Evolutionary conservation across 2,888 invertebrate genomes (phyloP).

Genomic region (Lasioglossum marginatum): DNA sequence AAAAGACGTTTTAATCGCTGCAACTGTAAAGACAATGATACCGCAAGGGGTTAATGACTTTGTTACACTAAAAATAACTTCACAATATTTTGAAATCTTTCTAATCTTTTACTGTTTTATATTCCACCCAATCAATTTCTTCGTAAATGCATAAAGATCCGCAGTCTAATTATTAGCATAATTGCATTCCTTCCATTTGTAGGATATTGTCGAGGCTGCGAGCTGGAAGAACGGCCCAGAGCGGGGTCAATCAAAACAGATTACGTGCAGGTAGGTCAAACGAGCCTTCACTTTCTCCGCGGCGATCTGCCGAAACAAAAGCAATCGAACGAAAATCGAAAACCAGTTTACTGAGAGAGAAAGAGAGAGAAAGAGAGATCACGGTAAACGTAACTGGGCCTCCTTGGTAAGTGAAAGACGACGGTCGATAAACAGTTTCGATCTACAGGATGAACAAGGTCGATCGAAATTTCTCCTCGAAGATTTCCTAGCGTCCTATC

Average conservation of each 20-base stretch:
- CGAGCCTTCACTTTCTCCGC: constrained; percentile 58
- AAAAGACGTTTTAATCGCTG: no score
- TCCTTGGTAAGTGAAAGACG: constrained; percentile 10
- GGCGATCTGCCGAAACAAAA: constrained; percentile 52
- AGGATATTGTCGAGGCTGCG: not conserved
- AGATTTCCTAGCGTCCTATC: not conserved
- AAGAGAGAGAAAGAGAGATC: not conserved
- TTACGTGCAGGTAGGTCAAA: constrained; percentile 37
- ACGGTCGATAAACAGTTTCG: not conserved
- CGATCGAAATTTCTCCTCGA: not conserved
- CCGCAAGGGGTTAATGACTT: no score
- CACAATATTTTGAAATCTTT: no score
- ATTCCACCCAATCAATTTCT: no score
- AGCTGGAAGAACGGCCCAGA: not conserved
- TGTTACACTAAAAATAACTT: no score
- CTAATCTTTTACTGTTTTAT: no score
- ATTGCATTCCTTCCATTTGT: not conserved
- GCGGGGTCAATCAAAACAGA: constrained; percentile 26
- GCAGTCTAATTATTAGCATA: no score
- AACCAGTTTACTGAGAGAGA: constrained; percentile 50
- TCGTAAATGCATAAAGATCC: no score
- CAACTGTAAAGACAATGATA: no score
- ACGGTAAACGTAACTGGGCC: not conserved
- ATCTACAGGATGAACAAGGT: not conserved
- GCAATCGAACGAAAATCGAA: constrained; percentile 36